Evolutionary conservation across 2,888 invertebrate species (phyloP), one percentile per base, ranked within the genome.

Genomic region (Synergus gifuensis): DNA sequence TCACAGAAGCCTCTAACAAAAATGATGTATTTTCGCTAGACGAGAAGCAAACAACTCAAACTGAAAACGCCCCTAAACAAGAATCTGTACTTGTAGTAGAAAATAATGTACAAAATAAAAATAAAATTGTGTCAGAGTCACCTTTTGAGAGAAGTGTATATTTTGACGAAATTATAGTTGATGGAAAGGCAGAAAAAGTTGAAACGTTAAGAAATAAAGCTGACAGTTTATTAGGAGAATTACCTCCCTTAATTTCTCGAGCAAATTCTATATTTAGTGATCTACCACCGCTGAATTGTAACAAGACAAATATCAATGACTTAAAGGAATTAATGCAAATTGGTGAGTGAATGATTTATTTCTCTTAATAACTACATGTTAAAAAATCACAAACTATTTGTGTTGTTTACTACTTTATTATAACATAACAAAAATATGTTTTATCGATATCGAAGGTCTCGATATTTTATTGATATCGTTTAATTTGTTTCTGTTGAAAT

Each of bases 161-260:
- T 82, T 92, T 91, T 79, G 91, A 91, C 79, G 90, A 92, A 85
- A 90, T 91, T 79, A 91, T 92, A 78, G 88, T 89, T 76, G 91
- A 89, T 77, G 92, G 91, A 40, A 89, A 89, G 81, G 90, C 86
- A 79, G 90, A 91, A 81, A 91, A 89, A 79, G 86, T 91, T 64
- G 88, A 83, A 2, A 84, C 79, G 82, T 85, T 76, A 84, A 87
- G 79, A 58, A 82, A 85, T 62, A 89, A 88, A 79, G 86, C 83
- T 63, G 90, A 89, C 81, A 86, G 88, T 44, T 83, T 91, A 64
- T 82, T 91, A 63, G 87, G 88, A 40, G 87, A 90, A 83, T 86
- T 90, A 80, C 90, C 91, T 58, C 86, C 90, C 4, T 78, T 91
- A 76, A 85, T 87, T 80, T 84, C 89, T 69, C 90, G 89, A 79